Evolutionary conservation across 1,140 invertebrate species (phyloP).

Genomic region (Plectrocnemia conspersa): DNA sequence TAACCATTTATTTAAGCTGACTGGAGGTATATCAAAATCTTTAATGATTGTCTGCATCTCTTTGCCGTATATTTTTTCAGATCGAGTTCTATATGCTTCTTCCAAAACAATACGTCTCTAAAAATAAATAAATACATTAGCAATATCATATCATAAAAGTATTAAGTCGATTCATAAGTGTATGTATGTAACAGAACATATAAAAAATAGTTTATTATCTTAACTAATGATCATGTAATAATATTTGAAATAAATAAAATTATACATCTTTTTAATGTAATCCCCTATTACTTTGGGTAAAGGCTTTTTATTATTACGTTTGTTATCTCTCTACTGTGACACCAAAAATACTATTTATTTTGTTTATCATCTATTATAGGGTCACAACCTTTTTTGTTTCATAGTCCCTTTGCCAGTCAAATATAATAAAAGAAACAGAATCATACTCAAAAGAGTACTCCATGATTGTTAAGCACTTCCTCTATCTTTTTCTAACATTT

Average conservation of each 20-base stretch:
- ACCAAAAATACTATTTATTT: too few species aligned
- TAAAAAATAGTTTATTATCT: conserved; percentile 19
- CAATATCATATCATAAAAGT: background rate
- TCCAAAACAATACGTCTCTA: conserved; percentile 58
- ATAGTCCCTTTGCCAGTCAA: too few species aligned
- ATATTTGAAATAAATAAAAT: conserved; percentile 10
- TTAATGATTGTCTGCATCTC: conserved; percentile 42
- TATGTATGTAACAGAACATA: conserved; percentile 1
- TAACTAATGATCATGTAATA: conserved; percentile 26
- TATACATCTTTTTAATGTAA: background rate
- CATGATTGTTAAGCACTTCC: too few species aligned
- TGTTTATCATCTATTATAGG: too few species aligned
- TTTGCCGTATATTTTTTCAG: conserved; percentile 41
- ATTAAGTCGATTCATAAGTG: conserved; percentile 12
- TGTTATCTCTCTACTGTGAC: too few species aligned
- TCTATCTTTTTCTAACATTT: too few species aligned
- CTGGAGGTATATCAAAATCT: conserved; percentile 39
- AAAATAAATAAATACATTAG: conserved; percentile 22
- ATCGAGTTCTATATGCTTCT: conserved; percentile 56
- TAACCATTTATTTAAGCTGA: conserved; percentile 52
- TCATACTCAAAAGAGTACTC: too few species aligned
- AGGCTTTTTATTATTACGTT: too few species aligned
- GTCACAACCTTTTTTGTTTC: too few species aligned
- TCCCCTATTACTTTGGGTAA: too few species aligned
- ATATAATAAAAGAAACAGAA: too few species aligned